These are phyloP conservation scores for Notodonta dromedarius DNA, from an alignment of 2,888 invertebrate genomes.

Conservation along the genomic window DNA sequence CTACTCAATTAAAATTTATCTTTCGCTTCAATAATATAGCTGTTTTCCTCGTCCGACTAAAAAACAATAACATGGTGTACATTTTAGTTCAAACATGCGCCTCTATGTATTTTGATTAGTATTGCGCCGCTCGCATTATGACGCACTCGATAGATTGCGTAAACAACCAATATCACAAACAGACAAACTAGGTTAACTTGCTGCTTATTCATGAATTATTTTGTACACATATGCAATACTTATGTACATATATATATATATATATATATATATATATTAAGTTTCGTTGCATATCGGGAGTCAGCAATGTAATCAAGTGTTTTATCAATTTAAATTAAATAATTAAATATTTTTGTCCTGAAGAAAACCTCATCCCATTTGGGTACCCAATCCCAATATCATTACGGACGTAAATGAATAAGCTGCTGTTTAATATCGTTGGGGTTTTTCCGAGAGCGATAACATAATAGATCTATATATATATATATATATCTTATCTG, in stretches of 20 bases:
- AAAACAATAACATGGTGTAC: conserved; percentile 4
- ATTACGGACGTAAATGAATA: not conserved
- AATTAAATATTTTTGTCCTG: not conserved
- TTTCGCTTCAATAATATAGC: not conserved
- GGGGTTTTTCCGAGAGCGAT: not conserved
- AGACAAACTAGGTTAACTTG: conserved; percentile 4
- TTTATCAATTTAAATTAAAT: not conserved
- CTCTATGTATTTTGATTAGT: not conserved
- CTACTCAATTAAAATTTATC: not conserved
- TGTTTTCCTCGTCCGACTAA: not conserved
- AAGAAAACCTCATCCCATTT: not conserved
- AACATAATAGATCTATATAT: too few relatives aligned
- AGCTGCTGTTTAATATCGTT: not conserved
- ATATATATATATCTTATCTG: too few relatives aligned
- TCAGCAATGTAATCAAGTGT: not conserved
- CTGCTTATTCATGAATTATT: not conserved
- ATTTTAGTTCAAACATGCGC: not conserved
- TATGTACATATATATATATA: not conserved
- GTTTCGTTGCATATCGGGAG: not conserved
- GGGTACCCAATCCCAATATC: not conserved
- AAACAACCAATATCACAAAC: not conserved
- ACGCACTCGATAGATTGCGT: not conserved
- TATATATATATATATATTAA: too few relatives aligned
- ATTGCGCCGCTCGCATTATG: not conserved
- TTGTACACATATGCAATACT: not conserved